Percentiles rank a stretch among this genome's conserved stretches.
Evolutionary conservation across 2,888 invertebrate species (phyloP).

Genomic region (Luperina nickerlii): DNA sequence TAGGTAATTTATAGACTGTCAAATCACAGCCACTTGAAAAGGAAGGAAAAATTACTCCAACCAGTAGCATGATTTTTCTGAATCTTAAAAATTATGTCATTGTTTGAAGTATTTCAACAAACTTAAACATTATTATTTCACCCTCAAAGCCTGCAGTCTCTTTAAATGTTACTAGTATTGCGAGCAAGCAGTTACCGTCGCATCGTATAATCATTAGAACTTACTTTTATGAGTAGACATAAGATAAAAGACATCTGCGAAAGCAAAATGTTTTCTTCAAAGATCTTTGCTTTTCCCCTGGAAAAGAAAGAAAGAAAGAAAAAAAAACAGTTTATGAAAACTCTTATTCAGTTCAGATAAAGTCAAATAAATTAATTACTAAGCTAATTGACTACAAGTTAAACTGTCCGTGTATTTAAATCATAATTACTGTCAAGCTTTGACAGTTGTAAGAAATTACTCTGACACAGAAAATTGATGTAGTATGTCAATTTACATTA

Average conservation of each 20-base stretch:
- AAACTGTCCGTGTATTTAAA: background rate
- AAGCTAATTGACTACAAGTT: background rate
- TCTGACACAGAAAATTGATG: background rate
- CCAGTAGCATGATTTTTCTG: too few species aligned
- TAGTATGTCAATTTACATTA: background rate
- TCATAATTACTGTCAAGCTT: background rate
- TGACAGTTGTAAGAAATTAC: background rate
- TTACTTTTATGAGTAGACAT: slow-evolving; percentile 22
- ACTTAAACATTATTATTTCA: background rate
- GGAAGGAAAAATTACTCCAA: too few species aligned
- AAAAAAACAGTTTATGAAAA: background rate
- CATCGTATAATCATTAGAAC: slow-evolving; percentile 39
- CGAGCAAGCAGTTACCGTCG: slow-evolving; percentile 20
- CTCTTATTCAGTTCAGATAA: background rate
- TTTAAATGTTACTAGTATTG: slow-evolving; percentile 1
- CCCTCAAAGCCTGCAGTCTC: background rate
- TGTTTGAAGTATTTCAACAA: background rate
- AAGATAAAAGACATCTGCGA: slow-evolving; percentile 21
- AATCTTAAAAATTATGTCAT: background rate
- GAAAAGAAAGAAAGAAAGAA: background rate
- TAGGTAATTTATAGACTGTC: too few species aligned
- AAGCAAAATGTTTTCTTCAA: slow-evolving; percentile 7
- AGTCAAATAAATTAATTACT: too few species aligned
- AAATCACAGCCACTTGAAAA: too few species aligned
- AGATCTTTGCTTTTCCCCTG: background rate